These are phyloP conservation scores for Valencia hispanica DNA, from an alignment of 2,797 vertebrate species.

Conservation along the genomic window DNA sequence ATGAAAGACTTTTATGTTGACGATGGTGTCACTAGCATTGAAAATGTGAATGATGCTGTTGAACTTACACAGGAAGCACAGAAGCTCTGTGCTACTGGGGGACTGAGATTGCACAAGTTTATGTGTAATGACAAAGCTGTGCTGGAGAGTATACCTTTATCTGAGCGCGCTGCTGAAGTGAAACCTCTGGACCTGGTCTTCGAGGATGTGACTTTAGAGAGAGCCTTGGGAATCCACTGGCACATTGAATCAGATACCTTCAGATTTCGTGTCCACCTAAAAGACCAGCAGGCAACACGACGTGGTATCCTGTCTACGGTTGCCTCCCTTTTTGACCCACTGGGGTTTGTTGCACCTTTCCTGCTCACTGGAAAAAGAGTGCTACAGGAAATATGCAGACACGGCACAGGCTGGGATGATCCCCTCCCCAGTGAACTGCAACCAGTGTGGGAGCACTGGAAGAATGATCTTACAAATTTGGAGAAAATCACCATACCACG, in stretches of 20 bases:
- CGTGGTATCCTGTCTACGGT: no score
- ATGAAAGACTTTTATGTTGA: constrained; percentile 1
- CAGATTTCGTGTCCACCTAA: no score
- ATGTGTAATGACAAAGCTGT: not conserved
- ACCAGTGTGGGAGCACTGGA: not conserved
- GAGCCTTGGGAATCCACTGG: no score
- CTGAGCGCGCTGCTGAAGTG: not conserved
- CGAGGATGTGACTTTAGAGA: not conserved
- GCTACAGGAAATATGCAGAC: no score
- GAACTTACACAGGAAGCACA: not conserved
- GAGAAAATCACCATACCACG: not conserved
- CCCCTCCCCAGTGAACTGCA: no score
- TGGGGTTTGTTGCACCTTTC: no score
- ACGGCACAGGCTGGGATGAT: no score
- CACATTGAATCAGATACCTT: no score
- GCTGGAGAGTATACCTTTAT: not conserved
- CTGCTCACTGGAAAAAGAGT: no score
- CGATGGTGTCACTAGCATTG: no score
- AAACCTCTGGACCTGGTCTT: not conserved
- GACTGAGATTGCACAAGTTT: constrained; percentile 1
- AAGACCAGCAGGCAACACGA: no score
- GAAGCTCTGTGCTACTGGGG: not conserved
- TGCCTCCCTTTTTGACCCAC: no score
- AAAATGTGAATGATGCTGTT: not conserved
- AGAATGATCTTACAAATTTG: not conserved